Base-by-base conservation (phyloP, 2,888 invertebrate species). In the Noctua janthe region DNA sequence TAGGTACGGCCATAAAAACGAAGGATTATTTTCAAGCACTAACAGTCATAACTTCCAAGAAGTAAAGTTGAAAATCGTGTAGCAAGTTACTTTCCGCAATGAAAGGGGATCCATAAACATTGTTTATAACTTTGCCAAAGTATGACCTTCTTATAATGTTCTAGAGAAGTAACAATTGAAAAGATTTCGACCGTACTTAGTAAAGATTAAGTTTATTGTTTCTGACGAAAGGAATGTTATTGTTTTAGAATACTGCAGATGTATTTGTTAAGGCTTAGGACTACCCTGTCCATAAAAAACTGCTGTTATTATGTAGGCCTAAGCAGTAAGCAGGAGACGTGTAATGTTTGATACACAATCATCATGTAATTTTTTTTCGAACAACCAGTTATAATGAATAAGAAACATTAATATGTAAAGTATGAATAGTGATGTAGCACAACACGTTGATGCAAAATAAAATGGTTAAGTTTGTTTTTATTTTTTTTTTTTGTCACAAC, bases 1-100 rank as follows among this genome's bases (percentile, higher is more conserved):
- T 80, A 88, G 87, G 87, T 88, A 88, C 15, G 20, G 20, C 29
- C 13, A 62, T 88, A 74, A 87, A 88, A 88, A 66, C 49, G 39
- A 35, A 69, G 2, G 6, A 17, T 39, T 47, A 39, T 67, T 71
- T 79, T 54, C 59, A 13, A 78, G 47, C 56, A 29, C 2, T 35
- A 23, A 47, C 8, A 59, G 20, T 23, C 43, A 13, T 79, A 77
- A 71, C 70, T 39, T 0, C 29, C 0, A 23, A 49, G 70, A 0
- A 0, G 1, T 81, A 78, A 72, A 71, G 89, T 80, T 80, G 20
- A 80, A 62, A 71, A 69, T 89, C 59, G 56, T 64, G 69, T 76
- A 56, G 51, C 70, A 71, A 72, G 35, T 13, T 11, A 20, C 39
- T 56, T 77, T 56, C 71, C 66, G 70, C 74, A 78, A 73, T 80